Evolutionary conservation across 1,140 invertebrate genomes (phyloP).

Genomic region (Drosophila ercepeae): DNA sequence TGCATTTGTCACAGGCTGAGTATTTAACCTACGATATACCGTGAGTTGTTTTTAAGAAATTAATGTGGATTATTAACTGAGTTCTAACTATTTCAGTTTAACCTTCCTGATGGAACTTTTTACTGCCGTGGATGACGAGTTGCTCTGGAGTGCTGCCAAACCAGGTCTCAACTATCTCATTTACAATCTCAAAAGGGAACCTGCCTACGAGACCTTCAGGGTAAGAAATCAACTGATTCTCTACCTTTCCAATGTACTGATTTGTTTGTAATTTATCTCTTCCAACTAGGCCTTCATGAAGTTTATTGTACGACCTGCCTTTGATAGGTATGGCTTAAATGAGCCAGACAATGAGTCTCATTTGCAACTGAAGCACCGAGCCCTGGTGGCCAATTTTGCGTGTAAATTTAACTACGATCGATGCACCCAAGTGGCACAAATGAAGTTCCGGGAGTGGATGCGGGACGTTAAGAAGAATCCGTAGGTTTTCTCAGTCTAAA

Average conservation of each 20-base stretch:
- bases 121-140: slow-evolving; percentile 64
- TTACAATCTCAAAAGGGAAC: slow-evolving; percentile 75
- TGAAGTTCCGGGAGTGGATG: slow-evolving; percentile 84
- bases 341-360: slow-evolving; percentile 83
- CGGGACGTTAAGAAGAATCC: slow-evolving; percentile 48
- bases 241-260: not conserved
- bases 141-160: slow-evolving; percentile 73
- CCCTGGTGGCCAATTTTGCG: slow-evolving; percentile 84
- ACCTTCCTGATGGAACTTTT: slow-evolving; percentile 80
- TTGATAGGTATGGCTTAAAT: slow-evolving; percentile 76
- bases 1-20: slow-evolving; percentile 89
- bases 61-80: not conserved
- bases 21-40: slow-evolving; percentile 86
- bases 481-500: slow-evolving; percentile 50
- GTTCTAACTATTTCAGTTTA: slow-evolving; percentile 67
- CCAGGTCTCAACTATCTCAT: slow-evolving; percentile 75
- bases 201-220: slow-evolving; percentile 81
- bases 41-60: slow-evolving; percentile 16
- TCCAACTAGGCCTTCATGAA: slow-evolving; percentile 74
- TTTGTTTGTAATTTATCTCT: not conserved
- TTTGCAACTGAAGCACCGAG: slow-evolving; percentile 84
- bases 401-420: slow-evolving; percentile 84
- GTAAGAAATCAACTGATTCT: slow-evolving; percentile 24
- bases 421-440: slow-evolving; percentile 84
- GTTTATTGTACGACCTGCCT: slow-evolving; percentile 76